These are phyloP conservation scores for Lacerta bilineata DNA, from an alignment of 2,797 vertebrate species.

Conservation along the genomic window DNA sequence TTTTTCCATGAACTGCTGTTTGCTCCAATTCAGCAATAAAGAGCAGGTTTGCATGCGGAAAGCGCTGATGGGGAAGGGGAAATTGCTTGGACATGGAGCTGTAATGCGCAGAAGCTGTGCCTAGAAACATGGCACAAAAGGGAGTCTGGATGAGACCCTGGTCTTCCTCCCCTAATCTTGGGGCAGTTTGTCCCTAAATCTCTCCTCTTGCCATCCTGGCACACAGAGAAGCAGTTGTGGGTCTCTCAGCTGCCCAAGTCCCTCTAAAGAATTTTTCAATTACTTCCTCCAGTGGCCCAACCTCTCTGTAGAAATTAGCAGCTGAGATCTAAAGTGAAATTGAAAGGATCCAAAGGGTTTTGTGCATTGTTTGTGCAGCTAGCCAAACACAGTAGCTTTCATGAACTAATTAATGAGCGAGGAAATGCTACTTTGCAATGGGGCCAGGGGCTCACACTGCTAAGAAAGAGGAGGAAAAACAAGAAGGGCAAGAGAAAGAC, in stretches of 20 bases:
- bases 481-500: constrained; percentile 1
- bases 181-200: accelerated
- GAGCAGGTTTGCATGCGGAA: no score
- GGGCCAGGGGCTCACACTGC: background rate
- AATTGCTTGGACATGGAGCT: no score
- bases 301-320: constrained; percentile 41
- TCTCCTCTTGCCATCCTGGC: background rate
- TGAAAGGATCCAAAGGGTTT: constrained; percentile 6
- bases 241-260: constrained; percentile 5
- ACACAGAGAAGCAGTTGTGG: background rate
- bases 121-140: no score
- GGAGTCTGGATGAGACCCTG: no score
- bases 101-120: no score
- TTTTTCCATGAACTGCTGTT: no score
- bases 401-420: background rate
- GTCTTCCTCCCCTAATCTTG: background rate
- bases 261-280: constrained; percentile 42
- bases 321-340: background rate
- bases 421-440: background rate
- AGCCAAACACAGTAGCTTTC: background rate
- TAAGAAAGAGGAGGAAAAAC: background rate
- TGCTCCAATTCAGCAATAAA: no score
- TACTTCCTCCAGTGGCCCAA: background rate
- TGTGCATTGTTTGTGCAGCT: background rate
- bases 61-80: no score